A percentile compares a stretch with the other conserved stretches of the same genome.
Conservation (phyloP, 2,888 invertebrate species). For the Troides aeacus region DNA sequence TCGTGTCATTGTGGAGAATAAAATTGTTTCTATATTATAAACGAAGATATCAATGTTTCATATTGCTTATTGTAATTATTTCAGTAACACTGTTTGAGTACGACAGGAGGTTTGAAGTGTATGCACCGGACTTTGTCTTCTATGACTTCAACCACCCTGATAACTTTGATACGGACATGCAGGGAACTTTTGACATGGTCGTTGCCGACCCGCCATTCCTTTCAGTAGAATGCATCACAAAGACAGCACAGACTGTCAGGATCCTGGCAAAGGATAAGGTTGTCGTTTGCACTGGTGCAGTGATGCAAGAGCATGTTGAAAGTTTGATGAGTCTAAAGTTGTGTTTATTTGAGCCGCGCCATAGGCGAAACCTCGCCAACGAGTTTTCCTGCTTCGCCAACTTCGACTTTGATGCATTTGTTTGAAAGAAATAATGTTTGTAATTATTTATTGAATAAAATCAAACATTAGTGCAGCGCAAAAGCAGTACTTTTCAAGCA, state of each 20-base stretch:
- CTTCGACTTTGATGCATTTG: conserved; percentile 83
- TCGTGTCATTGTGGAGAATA: too few relatives aligned
- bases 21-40: too few relatives aligned
- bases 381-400: conserved; percentile 95
- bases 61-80: conserved; percentile 43
- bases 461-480: too few relatives aligned
- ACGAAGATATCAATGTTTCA: too few relatives aligned
- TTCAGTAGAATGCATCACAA: conserved; percentile 93
- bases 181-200: conserved; percentile 87
- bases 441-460: too few relatives aligned
- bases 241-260: conserved; percentile 88
- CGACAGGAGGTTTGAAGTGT: conserved; percentile 89
- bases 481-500: too few relatives aligned
- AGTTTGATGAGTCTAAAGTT: conserved; percentile 82
- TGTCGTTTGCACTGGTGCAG: conserved; percentile 92
- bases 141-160: conserved; percentile 94
- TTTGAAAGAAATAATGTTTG: conserved; percentile 31
- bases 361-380: conserved; percentile 94
- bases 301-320: conserved; percentile 86
- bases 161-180: conserved; percentile 81
- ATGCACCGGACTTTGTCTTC: conserved; percentile 87
- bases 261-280: conserved; percentile 87
- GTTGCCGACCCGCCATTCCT: conserved; percentile 97
- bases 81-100: conserved; percentile 89
- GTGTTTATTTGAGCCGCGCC: conserved; percentile 88